Evolutionary conservation across 2,113 vertebrate species (phyloP).

Genomic region (human): GRCh38 chr12:65595501-65596000

Average conservation of each 20-base stretch:
- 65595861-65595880: not conserved
- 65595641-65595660: not conserved
- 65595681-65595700: not conserved
- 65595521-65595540: not conserved
- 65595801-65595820: not conserved
- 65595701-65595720: not conserved
- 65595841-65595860: not conserved
- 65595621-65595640: not conserved
- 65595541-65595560: constrained; percentile 7
- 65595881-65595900: not conserved
- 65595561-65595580: not conserved
- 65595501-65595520: not conserved
- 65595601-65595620: not conserved
- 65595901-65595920: not conserved
- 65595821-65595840: too few species aligned
- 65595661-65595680: not conserved
- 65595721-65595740: constrained; percentile 1
- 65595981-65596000: not conserved
- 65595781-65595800: not conserved
- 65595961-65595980: not conserved
- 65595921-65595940: not conserved
- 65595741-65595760: not conserved
- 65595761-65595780: constrained; percentile 11
- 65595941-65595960: not conserved
- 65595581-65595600: fast-evolving